These are phyloP conservation scores for Drosophila nigrodunni DNA, from an alignment of 1,140 invertebrate species.

Conservation along the genomic window DNA sequence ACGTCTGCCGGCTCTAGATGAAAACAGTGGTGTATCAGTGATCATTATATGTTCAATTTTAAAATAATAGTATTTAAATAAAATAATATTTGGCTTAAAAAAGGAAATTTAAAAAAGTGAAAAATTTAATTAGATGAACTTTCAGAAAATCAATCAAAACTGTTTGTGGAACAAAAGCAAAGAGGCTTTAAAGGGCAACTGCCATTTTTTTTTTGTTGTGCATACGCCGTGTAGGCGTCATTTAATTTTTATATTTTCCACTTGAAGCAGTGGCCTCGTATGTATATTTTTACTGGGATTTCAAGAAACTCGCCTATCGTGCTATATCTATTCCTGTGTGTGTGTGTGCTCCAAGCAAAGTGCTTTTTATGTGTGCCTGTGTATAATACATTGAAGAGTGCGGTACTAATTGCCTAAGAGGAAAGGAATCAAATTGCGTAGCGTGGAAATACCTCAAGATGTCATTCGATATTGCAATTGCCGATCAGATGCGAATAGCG, in stretches of 20 bases:
- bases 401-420: slow-evolving; percentile 12
- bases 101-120: slow-evolving; percentile 1
- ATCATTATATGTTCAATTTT: background rate
- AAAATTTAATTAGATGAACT: background rate
- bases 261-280: slow-evolving; percentile 33
- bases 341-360: background rate
- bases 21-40: slow-evolving; percentile 17
- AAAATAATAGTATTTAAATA: slow-evolving; percentile 12
- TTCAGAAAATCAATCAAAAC: slow-evolving; percentile 39
- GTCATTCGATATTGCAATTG: slow-evolving; percentile 82
- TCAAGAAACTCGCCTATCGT: slow-evolving; percentile 40
- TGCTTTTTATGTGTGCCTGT: background rate
- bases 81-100: background rate
- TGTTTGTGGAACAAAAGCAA: slow-evolving; percentile 9
- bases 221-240: slow-evolving; percentile 42
- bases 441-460: slow-evolving; percentile 60
- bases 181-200: slow-evolving; percentile 25
- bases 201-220: slow-evolving; percentile 20
- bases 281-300: slow-evolving; percentile 52
- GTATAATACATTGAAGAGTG: background rate
- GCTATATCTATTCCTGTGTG: slow-evolving; percentile 10
- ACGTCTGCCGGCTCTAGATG: slow-evolving; percentile 34
- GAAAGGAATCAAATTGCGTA: slow-evolving; percentile 49
- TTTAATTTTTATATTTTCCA: slow-evolving; percentile 43
- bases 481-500: slow-evolving; percentile 82